A percentile compares a stretch with the other conserved stretches of the same genome.
Evolutionary conservation across 2,113 vertebrate species (phyloP).

Genomic region (Oreochromis spilurus): DNA sequence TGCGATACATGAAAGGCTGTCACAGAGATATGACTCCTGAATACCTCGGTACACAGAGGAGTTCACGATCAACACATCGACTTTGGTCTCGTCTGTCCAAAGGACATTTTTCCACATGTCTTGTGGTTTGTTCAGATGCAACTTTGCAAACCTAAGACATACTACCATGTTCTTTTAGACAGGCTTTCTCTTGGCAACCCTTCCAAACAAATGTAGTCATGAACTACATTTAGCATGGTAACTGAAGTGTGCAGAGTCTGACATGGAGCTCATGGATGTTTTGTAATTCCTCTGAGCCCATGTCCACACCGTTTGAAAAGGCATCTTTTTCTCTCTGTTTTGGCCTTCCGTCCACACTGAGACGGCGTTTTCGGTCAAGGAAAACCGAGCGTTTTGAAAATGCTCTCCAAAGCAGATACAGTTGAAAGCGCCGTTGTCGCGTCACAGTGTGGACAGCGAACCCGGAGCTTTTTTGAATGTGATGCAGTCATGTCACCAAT

Average conservation of each 20-base stretch:
- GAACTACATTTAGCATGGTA: background rate
- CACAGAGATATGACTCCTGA: background rate
- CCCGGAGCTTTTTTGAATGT: too few relatives aligned
- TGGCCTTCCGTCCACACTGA: too few relatives aligned
- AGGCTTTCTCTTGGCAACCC: background rate
- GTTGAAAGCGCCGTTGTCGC: too few relatives aligned
- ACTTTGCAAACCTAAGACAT: background rate
- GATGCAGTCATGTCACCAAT: too few relatives aligned
- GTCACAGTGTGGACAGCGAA: too few relatives aligned
- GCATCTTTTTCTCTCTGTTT: too few relatives aligned
- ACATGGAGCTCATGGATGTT: background rate
- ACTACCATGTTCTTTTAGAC: rapidly evolving
- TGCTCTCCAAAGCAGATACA: too few relatives aligned
- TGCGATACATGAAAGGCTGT: background rate
- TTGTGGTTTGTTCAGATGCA: background rate
- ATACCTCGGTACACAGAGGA: rapidly evolving
- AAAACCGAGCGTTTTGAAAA: too few relatives aligned
- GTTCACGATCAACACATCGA: background rate
- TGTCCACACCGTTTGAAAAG: too few relatives aligned
- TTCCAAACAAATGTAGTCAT: background rate
- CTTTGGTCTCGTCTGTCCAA: background rate
- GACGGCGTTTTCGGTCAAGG: too few relatives aligned
- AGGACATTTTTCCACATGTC: background rate
- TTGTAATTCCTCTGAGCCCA: background rate
- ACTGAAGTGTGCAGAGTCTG: background rate